A percentile compares a stretch with the other conserved stretches of the same genome.
Conservation (phyloP, 2,113 vertebrate genomes). For the Eulacestoma nigropectus region DNA sequence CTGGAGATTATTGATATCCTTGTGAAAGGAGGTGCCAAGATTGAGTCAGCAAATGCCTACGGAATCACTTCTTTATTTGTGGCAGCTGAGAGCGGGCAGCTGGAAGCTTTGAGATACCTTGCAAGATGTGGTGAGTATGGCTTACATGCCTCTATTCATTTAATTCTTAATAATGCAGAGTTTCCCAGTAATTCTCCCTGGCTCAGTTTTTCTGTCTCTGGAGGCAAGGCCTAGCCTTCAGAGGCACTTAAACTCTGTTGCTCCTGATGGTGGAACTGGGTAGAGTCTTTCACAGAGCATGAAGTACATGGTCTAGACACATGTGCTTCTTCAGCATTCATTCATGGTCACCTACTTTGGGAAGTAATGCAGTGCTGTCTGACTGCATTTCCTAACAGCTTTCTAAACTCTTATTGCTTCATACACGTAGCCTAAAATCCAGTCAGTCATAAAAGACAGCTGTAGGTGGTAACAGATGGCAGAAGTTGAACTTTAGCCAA, state of each 20-base stretch:
- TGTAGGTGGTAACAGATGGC: not conserved
- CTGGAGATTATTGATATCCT: constrained; percentile 88
- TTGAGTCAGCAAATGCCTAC: constrained; percentile 78
- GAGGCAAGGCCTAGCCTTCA: not conserved
- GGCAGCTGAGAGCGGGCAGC: constrained; percentile 86
- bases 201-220: not conserved
- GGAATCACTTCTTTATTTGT: constrained; percentile 88
- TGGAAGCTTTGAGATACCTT: constrained; percentile 81
- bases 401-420: not conserved
- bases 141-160: not conserved
- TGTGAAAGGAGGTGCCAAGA: constrained; percentile 83
- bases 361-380: not conserved
- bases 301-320: not conserved
- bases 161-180: not conserved
- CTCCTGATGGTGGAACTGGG: not conserved
- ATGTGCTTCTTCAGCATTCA: not conserved
- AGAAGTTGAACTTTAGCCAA: not conserved
- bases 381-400: not conserved
- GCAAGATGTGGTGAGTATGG: constrained; percentile 74
- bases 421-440: not conserved
- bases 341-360: not conserved
- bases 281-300: not conserved
- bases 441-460: not conserved
- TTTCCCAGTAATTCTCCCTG: not conserved
- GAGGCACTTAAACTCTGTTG: not conserved